These are phyloP conservation scores for Cynoglossus semilaevis DNA, from an alignment of 2,113 vertebrate species.

Conservation along the genomic window DNA sequence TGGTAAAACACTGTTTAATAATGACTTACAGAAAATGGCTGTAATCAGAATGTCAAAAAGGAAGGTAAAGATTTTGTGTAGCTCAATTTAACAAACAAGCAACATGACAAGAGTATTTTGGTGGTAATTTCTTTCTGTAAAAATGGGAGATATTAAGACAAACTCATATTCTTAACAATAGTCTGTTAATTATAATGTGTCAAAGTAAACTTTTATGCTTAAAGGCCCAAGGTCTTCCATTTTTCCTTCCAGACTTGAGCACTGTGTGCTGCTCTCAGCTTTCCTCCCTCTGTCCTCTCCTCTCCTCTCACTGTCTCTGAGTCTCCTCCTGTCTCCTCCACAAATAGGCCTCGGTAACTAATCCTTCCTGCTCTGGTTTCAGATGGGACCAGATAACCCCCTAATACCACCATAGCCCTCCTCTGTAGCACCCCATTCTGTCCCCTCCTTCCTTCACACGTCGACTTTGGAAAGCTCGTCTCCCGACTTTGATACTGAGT, in stretches of 20 bases:
- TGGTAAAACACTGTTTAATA: no score
- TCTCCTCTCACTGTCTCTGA: conserved; percentile 65
- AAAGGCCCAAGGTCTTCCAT: conserved; percentile 8
- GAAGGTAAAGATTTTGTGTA: no score
- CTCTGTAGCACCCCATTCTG: conserved; percentile 48
- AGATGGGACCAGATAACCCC: conserved; percentile 71
- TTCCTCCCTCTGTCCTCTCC: conserved; percentile 34
- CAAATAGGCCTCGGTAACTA: conserved; percentile 76
- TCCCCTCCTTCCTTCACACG: conserved; percentile 57
- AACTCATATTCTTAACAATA: no score
- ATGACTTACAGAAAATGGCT: no score
- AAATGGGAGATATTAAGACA: no score
- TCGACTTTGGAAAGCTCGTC: conserved; percentile 72
- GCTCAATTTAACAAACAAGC: no score
- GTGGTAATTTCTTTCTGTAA: no score
- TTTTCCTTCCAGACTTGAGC: conserved; percentile 1
- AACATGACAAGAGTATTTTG: no score
- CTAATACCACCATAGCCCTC: conserved; percentile 51
- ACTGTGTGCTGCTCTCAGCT: conserved; percentile 21
- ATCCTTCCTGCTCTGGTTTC: conserved; percentile 77
- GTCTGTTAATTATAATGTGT: background rate
- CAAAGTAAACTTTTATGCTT: conserved; percentile 6
- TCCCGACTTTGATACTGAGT: conserved; percentile 64
- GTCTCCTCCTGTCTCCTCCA: conserved; percentile 79
- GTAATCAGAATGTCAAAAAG: no score